Evolutionary conservation across 2,888 invertebrate species (phyloP), one percentile per base, ranked within the genome.

Genomic region (Nemapogon koenigi): DNA sequence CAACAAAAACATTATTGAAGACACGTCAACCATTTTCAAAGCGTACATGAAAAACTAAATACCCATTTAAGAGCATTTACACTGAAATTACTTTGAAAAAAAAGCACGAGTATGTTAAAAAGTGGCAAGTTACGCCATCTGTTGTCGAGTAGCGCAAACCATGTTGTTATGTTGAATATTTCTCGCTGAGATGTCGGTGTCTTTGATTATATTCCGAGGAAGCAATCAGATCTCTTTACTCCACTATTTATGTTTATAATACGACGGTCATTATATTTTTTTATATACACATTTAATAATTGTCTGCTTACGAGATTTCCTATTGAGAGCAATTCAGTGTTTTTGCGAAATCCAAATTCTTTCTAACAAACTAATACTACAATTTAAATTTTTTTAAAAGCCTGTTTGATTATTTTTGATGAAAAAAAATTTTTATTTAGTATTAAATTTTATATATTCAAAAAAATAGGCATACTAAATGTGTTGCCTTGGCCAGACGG

Each of bases 201-300:
- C 78, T 78, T 78, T 78, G 78, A 76, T 26, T 62, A 68, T 57
- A 54, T 72, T 69, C 76, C 76, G 69, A 72, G 73, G 71, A 69
- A 69, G 75, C 71, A 76, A 78, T 78, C 78, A 75, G 68, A 52
- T 66, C 73, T 67, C 66, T 66, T 76, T 76, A 75, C 69, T 59
- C 68, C 60, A 68, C 72, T 76, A 76, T 78, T 78, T 76, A 76
- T 68, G 73, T 75, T 76, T 75, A 73, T 76, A 76, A 76, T 75
- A 76, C 73, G 62, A 58, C 59, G 63, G 69, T 70, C 69, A 65
- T 75, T 75, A 73, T 75, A 65, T 66, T 69, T 63, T 69, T 72
- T 72, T 69, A 71, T 71, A 64, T 75, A 68, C 66, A 57, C 63
- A 64, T 57, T 28, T 37, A 16, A 68, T 68, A 64, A 68, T 66